Evolutionary conservation across 2,797 vertebrate genomes (phyloP), one percentile per base, ranked within the genome.

Genomic region (Platyrinchus mystaceus): DNA sequence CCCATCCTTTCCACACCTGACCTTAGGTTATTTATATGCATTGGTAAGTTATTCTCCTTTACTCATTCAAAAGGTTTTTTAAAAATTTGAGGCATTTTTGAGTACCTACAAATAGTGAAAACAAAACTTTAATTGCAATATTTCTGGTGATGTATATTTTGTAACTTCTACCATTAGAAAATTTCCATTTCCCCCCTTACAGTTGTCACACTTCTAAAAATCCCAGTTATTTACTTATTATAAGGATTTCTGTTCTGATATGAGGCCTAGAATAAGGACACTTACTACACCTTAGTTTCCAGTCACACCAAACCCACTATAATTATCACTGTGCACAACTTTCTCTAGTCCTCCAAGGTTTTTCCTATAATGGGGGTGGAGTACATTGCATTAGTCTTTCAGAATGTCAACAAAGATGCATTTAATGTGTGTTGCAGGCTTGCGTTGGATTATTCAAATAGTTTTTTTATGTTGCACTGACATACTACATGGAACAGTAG

Each of bases 171-270:
- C 24, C 47, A 73, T 82, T 84, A 86, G 24, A 94, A 93, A 93
- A 92, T 59, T 47, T 67, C 7, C 0, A 10, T 1, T 23, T 83
- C 71, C 84, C 23, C 14, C 39, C 27, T 90, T 96, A 93, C 41
- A 77, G 4, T 74, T 95, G 84, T 96, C 66, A 81, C 50, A 86
- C 18, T 86, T 95, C 60, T 93, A 84, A 96, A 94, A 84, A 60
- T 86, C 76, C 18, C 62, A 60, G 62, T 62, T 41, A 67, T 82
- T 76, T 83, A 28, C 12, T 94, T 92, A 67, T 95, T 87, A 76
- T 71, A 94, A 90, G 58, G 37, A 63, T 62, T 58, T 75, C 37
- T 94, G 14, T 83, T 93, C 64, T 95, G 52, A 53, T 64, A 78
- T n/a, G 79, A 94, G 44, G 22, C 89, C 47, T 89, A 84, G 32